Conservation (phyloP, 2,888 invertebrate species). For the Cryptosula pallasiana region DNA sequence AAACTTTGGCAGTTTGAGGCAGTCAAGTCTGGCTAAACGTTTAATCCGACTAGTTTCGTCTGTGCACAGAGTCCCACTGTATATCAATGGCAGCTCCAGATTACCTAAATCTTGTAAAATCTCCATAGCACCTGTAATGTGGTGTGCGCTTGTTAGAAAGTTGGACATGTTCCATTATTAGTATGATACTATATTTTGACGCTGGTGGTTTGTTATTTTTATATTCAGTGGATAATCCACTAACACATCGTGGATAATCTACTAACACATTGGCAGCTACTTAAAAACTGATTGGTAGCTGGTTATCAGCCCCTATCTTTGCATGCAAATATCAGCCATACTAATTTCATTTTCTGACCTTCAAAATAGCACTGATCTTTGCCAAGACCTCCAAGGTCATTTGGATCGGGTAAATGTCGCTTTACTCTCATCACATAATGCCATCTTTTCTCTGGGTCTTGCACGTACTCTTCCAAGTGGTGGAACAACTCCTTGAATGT, state of each 20-base stretch:
- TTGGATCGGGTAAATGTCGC: slow-evolving; percentile 42
- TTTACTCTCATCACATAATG: slow-evolving; percentile 49
- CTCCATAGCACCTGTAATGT: slow-evolving; percentile 45
- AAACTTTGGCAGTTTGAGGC: slow-evolving; percentile 44
- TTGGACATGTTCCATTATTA: too few relatives aligned
- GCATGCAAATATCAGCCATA: background rate
- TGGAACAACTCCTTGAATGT: slow-evolving; percentile 49
- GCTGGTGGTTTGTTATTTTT: too few relatives aligned
- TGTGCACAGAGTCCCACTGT: slow-evolving; percentile 46
- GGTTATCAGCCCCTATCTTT: too few relatives aligned
- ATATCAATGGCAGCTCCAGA: slow-evolving; percentile 48
- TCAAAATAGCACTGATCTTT: slow-evolving; percentile 52
- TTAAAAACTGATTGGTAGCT: too few relatives aligned
- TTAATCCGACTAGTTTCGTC: slow-evolving; percentile 44
- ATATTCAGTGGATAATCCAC: too few relatives aligned
- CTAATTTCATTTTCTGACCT: slow-evolving; percentile 34
- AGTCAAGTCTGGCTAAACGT: slow-evolving; percentile 40
- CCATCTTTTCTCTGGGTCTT: slow-evolving; percentile 48
- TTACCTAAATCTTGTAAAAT: slow-evolving; percentile 46
- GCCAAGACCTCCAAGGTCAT: slow-evolving; percentile 47
- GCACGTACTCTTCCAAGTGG: slow-evolving; percentile 42
- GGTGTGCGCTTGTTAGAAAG: too few relatives aligned
- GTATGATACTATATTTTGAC: too few relatives aligned
- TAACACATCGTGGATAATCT: too few relatives aligned
- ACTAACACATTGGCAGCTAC: too few relatives aligned